Evolutionary conservation across 2,888 invertebrate genomes (phyloP), one percentile per base, ranked within the genome.

Genomic region (Lepidonotus clava): DNA sequence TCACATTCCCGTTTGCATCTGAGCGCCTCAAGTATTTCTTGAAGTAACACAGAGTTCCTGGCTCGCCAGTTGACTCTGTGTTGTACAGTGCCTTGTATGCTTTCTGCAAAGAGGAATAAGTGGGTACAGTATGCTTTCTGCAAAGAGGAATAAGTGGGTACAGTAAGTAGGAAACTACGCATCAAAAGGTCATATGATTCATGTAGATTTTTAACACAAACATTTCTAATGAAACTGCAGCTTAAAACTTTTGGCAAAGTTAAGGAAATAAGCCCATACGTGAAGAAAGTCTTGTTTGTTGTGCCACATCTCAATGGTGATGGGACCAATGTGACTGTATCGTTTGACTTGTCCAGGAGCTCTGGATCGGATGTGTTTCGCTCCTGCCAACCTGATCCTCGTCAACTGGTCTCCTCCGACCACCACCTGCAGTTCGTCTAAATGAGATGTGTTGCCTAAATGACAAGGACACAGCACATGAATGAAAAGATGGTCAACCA

Each of bases 101-200:
- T 83, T 83, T 83, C 83, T 83, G 53, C 2, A 83, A 83, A 5
- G 32, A 32, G 32, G 66, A 14, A 66, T 66, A n/a, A 11, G 18
- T n/a, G 46, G 46, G n/a, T n/a, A n/a, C n/a, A n/a, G 83, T 83
- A 83, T 18, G 83, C 83, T 83, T 83, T 83, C 83, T 83, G 53
- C 2, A 83, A 83, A 5, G 32, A 32, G 32, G 66, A 14, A 66
- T 66, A n/a, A 11, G 18, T n/a, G 46, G 46, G n/a, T n/a, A n/a
- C n/a, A n/a, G 83, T 83, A 83, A n/a, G 83, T n/a, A n/a, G n/a
- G n/a, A n/a, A n/a, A n/a, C n/a, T n/a, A n/a, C n/a, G n/a, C n/a
- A n/a, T n/a, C n/a, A n/a, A n/a, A n/a, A n/a, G n/a, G n/a, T n/a
- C n/a, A n/a, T n/a, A n/a, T n/a, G n/a, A n/a, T n/a, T n/a, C n/a